Percentiles rank a stretch among this genome's conserved stretches.
Evolutionary conservation across 2,113 vertebrate genomes (phyloP).

Genomic region (Anser brachyrhynchus): DNA sequence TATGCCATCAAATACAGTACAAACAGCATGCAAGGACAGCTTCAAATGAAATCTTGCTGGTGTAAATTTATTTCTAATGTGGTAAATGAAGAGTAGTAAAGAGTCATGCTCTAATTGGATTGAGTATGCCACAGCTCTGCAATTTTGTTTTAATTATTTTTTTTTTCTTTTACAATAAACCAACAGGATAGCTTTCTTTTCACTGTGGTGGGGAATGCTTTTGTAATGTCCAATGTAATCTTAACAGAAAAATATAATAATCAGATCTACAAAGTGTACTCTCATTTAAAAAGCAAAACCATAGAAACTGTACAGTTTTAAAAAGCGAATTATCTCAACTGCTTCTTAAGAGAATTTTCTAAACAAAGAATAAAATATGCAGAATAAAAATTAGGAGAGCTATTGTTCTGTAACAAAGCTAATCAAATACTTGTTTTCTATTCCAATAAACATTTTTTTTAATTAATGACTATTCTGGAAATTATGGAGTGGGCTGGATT

Average conservation of each 20-base stretch:
- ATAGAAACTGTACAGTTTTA: conserved; percentile 54
- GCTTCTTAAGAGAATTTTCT: conserved; percentile 42
- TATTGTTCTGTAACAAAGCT: conserved; percentile 73
- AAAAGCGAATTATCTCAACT: conserved; percentile 43
- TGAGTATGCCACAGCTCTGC: conserved; percentile 33
- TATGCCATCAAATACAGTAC: conserved; percentile 66
- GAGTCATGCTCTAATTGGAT: conserved; percentile 56
- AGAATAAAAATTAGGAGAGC: conserved; percentile 55
- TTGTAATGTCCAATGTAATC: conserved; percentile 39
- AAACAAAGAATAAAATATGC: conserved; percentile 58
- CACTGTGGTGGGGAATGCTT: conserved; percentile 27
- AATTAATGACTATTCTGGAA: conserved; percentile 69
- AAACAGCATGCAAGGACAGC: conserved; percentile 70
- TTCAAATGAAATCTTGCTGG: conserved; percentile 68
- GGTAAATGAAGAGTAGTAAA: conserved; percentile 58
- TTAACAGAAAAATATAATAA: conserved; percentile 38
- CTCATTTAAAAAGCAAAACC: conserved; percentile 41
- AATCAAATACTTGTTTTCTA: conserved; percentile 74
- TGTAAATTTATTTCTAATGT: conserved; percentile 58
- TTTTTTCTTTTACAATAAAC: conserved; percentile 38
- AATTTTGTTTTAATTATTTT: conserved; percentile 46
- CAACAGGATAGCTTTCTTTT: conserved; percentile 31
- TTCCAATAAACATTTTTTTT: conserved; percentile 68
- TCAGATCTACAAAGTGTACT: conserved; percentile 17
- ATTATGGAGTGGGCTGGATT: conserved; percentile 62